Evolutionary conservation across 1,140 invertebrate species (phyloP).

Genomic region (Rhagoletis zephyria): DNA sequence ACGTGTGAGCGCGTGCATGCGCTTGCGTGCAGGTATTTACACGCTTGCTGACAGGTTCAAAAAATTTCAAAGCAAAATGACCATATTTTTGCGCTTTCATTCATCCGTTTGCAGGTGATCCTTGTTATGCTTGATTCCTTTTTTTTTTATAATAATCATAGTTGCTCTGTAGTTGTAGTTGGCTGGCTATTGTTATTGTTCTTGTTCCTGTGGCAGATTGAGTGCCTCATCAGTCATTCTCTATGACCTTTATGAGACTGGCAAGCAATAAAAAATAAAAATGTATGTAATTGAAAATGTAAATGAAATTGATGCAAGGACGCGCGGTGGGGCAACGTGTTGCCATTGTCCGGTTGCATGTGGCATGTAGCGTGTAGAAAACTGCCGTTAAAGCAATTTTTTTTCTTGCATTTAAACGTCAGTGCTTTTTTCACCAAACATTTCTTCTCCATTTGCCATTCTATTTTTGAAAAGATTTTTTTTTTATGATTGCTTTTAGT

Average conservation of each 20-base stretch:
- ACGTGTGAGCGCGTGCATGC: background rate
- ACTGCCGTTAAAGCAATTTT: background rate
- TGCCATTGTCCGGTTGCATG: background rate
- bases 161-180: background rate
- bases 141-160: background rate
- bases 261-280: background rate
- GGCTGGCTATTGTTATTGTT: constrained; percentile 34
- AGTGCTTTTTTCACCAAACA: background rate
- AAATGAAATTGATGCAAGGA: constrained; percentile 9
- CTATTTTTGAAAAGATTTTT: background rate
- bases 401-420: background rate
- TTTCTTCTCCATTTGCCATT: background rate
- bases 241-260: constrained; percentile 5
- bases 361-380: too few relatives aligned
- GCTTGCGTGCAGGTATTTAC: background rate
- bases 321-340: too few relatives aligned
- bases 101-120: background rate
- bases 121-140: too few relatives aligned
- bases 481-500: too few relatives aligned
- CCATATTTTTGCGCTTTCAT: background rate
- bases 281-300: background rate
- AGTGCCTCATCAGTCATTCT: constrained; percentile 46
- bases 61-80: constrained; percentile 17
- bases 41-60: background rate
- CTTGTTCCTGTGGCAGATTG: background rate